Evolutionary conservation across 2,797 vertebrate genomes (phyloP).

Genomic region (Odontamblyopus lacepedii): DNA sequence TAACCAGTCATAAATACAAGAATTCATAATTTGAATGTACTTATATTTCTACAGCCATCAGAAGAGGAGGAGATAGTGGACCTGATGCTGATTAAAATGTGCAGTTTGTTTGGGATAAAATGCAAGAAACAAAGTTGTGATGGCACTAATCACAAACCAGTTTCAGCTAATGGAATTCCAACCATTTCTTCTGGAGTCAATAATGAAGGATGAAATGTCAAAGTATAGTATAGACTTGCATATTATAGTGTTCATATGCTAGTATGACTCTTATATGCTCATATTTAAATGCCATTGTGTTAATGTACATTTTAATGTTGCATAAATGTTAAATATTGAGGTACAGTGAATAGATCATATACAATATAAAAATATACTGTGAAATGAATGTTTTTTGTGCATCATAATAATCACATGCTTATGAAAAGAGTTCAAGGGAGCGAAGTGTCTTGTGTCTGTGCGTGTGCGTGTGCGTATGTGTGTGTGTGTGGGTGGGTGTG

Average conservation of each 20-base stretch:
- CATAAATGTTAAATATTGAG: background rate
- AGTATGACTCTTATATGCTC: background rate
- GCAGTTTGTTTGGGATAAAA: slow-evolving; percentile 87
- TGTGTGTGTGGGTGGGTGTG: no score
- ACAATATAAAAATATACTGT: background rate
- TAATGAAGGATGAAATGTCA: slow-evolving; percentile 24
- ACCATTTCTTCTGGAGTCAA: slow-evolving; percentile 38
- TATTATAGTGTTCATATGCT: background rate
- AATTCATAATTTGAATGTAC: slow-evolving; percentile 6
- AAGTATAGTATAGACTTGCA: background rate
- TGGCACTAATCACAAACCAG: slow-evolving; percentile 14
- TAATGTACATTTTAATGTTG: slow-evolving; percentile 11
- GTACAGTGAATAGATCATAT: background rate
- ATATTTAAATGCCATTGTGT: slow-evolving; percentile 20
- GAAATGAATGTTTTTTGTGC: no score
- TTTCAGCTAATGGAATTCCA: slow-evolving; percentile 31
- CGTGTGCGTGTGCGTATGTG: no score
- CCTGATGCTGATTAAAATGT: slow-evolving; percentile 88
- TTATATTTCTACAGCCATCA: slow-evolving; percentile 78
- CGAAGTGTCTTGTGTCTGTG: no score
- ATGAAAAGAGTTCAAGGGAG: no score
- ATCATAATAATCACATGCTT: no score
- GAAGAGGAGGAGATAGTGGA: slow-evolving; percentile 93
- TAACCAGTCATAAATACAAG: background rate
- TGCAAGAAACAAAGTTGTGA: slow-evolving; percentile 74